Percentiles rank a stretch among this genome's conserved stretches.
Evolutionary conservation across 2,797 vertebrate species (phyloP).

Genomic region (Phaenicophaeus curvirostris): DNA sequence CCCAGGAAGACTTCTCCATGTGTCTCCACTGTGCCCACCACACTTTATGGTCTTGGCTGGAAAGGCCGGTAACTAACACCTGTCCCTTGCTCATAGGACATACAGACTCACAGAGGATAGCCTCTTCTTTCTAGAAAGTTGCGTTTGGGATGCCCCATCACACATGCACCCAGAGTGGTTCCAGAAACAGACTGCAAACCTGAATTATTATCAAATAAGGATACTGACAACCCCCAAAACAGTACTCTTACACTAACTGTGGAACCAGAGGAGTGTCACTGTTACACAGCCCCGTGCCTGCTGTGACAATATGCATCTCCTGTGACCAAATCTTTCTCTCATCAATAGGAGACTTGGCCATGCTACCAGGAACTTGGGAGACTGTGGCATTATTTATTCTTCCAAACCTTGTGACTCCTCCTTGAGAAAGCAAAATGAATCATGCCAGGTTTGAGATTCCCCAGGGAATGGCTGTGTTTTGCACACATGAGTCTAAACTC

Average conservation of each 20-base stretch:
- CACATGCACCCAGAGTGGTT: background rate
- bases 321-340: background rate
- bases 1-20: background rate
- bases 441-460: constrained; percentile 21
- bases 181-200: background rate
- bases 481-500: constrained; percentile 8
- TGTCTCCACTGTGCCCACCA: background rate
- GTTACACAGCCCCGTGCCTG: fast-evolving
- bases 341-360: background rate
- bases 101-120: background rate
- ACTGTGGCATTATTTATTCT: constrained; percentile 16
- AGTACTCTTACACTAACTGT: background rate
- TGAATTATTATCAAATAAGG: background rate
- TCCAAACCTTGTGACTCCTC: background rate
- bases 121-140: background rate
- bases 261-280: background rate
- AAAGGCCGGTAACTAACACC: background rate
- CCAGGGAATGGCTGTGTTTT: constrained; percentile 20
- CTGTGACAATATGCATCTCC: fast-evolving
- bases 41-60: background rate
- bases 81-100: too few species aligned
- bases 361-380: background rate
- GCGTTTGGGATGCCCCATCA: background rate
- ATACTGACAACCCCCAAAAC: fast-evolving
- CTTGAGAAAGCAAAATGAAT: constrained; percentile 23